Conservation (phyloP, 2,113 vertebrate genomes). For the Lycaon pictus region DNA sequence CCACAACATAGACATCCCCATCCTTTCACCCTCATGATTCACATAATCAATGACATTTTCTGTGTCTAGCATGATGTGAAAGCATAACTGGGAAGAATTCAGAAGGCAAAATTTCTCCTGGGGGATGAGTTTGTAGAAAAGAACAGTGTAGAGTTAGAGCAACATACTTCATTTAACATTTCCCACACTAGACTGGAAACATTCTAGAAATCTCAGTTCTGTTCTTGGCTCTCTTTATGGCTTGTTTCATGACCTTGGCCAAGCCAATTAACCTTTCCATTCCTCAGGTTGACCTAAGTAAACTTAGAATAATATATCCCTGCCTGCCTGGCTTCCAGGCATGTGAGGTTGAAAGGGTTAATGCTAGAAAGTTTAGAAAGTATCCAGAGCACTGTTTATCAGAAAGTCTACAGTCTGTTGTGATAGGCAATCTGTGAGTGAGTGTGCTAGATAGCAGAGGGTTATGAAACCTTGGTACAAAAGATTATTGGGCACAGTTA, state of each 20-base stretch:
- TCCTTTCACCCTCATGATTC: neutral
- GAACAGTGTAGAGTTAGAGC: neutral
- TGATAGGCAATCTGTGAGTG: conserved; percentile 70
- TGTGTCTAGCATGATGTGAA: neutral
- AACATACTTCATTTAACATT: conserved; percentile 28
- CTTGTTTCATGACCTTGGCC: conserved; percentile 68
- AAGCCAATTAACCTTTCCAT: conserved; percentile 79
- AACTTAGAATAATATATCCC: conserved; percentile 66
- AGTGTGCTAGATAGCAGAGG: conserved; percentile 44
- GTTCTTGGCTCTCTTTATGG: conserved; percentile 36
- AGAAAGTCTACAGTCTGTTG: conserved; percentile 64
- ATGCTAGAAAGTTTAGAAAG: conserved; percentile 72
- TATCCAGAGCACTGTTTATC: conserved; percentile 71
- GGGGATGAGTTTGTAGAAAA: neutral
- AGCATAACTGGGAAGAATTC: neutral
- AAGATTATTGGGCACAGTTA: conserved; percentile 75
- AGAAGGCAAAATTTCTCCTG: neutral
- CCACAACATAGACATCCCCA: neutral
- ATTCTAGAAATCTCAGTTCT: conserved; percentile 67
- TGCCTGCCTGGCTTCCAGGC: conserved; percentile 61
- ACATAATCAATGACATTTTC: neutral
- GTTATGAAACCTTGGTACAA: conserved; percentile 59
- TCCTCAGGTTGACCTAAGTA: conserved; percentile 73
- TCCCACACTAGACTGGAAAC: conserved; percentile 29
- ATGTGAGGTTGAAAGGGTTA: conserved; percentile 76